Evolutionary conservation across 2,113 vertebrate species (phyloP).

Genomic region (Oncorhynchus masou): DNA sequence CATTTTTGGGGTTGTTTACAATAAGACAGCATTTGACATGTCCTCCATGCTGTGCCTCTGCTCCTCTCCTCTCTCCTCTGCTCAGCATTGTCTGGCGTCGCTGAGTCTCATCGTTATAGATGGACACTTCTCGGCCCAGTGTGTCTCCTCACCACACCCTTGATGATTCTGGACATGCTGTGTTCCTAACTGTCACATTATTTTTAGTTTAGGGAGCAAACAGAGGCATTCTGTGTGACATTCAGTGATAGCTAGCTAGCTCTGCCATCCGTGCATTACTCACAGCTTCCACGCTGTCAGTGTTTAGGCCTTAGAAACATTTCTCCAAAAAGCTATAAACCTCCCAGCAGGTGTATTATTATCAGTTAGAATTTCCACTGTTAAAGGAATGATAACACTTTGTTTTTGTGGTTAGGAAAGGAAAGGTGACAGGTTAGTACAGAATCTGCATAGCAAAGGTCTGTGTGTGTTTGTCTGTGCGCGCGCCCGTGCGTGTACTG

Average conservation of each 20-base stretch:
- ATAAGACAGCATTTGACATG: background rate
- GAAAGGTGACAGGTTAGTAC: background rate
- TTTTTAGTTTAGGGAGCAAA: constrained; percentile 33
- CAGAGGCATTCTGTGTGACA: constrained; percentile 1
- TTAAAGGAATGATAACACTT: background rate
- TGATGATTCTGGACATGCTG: constrained; percentile 29
- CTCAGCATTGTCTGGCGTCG: background rate
- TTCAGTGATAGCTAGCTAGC: background rate
- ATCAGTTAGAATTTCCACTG: constrained; percentile 50
- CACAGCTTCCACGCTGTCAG: too few species aligned
- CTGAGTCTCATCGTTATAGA: background rate
- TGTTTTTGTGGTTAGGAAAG: background rate
- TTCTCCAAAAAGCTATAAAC: background rate
- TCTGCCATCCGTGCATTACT: too few species aligned
- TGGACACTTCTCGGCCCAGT: background rate
- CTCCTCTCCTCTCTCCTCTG: background rate
- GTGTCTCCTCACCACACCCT: constrained; percentile 8
- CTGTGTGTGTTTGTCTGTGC: background rate
- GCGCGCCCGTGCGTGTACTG: background rate
- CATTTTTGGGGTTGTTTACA: background rate
- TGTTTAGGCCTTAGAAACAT: background rate
- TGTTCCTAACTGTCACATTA: constrained; percentile 28
- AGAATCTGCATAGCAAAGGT: constrained; percentile 2
- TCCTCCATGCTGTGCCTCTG: background rate
- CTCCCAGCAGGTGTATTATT: constrained; percentile 67